Evolutionary conservation across 2,888 invertebrate species (phyloP).

Genomic region (Clivina fossor): DNA sequence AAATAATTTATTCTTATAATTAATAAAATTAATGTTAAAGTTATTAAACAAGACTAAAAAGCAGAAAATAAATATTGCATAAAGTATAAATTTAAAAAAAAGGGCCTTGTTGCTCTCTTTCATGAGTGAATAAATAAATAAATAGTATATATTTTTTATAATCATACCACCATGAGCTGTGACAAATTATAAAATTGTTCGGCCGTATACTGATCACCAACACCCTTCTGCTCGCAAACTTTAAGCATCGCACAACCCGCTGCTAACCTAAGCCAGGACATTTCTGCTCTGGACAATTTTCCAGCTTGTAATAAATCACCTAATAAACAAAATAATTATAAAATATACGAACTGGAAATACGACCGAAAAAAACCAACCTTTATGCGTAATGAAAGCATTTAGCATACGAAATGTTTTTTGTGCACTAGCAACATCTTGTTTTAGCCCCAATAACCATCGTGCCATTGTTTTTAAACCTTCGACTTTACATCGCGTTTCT

Average conservation of each 20-base stretch:
- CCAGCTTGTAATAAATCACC: constrained; percentile 64
- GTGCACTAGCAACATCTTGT: constrained; percentile 82
- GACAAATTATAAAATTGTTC: constrained; percentile 95
- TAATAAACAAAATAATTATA: constrained; percentile 23
- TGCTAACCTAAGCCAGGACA: constrained; percentile 88
- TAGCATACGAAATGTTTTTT: constrained; percentile 92
- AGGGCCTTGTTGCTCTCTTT: too few relatives aligned
- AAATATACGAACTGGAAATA: constrained; percentile 20
- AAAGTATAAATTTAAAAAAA: background rate
- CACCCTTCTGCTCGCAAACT: constrained; percentile 95
- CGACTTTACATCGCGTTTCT: constrained; percentile 89
- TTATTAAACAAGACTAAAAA: constrained; percentile 2
- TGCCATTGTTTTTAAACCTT: constrained; percentile 95
- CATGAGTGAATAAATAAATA: background rate
- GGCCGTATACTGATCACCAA: constrained; percentile 90
- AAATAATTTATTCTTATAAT: background rate
- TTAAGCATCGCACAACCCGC: constrained; percentile 96
- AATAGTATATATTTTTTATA: constrained; percentile 11
- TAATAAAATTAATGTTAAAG: too few relatives aligned
- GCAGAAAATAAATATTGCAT: background rate
- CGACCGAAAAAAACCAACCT: constrained; percentile 66
- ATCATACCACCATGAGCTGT: constrained; percentile 80
- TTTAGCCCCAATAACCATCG: constrained; percentile 92
- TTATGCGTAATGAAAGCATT: constrained; percentile 92
- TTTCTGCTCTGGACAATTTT: constrained; percentile 79